phyloP scores from a whole-genome alignment of 2,113 vertebrate species.

The Alethe diademata region DNA sequence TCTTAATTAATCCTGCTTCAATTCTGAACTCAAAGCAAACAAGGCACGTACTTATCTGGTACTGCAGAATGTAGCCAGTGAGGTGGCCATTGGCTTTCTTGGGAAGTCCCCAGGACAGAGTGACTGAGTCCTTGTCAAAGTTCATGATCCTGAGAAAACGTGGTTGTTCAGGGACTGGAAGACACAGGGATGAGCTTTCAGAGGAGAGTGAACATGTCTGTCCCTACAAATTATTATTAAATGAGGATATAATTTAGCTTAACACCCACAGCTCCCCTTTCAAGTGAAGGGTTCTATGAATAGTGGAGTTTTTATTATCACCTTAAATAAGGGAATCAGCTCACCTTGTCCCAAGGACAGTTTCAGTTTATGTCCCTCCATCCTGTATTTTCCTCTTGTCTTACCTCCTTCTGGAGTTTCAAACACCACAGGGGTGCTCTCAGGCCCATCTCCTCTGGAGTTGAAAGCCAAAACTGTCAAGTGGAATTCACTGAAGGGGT shows the following conservation, averaged over 20 bases:
- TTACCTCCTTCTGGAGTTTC: constrained; percentile 96
- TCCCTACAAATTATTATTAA: not conserved
- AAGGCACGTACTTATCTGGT: constrained; percentile 89
- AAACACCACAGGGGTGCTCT: constrained; percentile 84
- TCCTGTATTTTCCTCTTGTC: constrained; percentile 8
- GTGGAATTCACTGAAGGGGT: constrained; percentile 90
- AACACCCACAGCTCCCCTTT: not conserved
- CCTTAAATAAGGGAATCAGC: not conserved
- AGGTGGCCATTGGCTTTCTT: constrained; percentile 87
- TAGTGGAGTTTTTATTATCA: not conserved
- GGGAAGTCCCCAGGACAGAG: constrained; percentile 87
- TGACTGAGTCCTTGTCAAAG: constrained; percentile 82
- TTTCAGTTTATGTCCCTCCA: not conserved
- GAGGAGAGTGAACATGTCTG: not conserved
- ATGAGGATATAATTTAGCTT: not conserved
- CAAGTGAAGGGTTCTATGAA: not conserved
- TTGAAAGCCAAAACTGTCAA: constrained; percentile 91
- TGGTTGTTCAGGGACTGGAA: constrained; percentile 88
- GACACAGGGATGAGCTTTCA: not conserved
- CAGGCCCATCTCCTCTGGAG: constrained; percentile 88
- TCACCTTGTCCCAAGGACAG: not conserved
- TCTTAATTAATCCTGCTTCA: not conserved
- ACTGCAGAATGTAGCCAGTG: constrained; percentile 86
- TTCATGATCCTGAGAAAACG: constrained; percentile 84
- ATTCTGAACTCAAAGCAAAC: not conserved